A percentile compares a stretch with the other conserved stretches of the same genome.
Conservation (phyloP, 2,797 vertebrate genomes). For the Cyprinodon diabolis region DNA sequence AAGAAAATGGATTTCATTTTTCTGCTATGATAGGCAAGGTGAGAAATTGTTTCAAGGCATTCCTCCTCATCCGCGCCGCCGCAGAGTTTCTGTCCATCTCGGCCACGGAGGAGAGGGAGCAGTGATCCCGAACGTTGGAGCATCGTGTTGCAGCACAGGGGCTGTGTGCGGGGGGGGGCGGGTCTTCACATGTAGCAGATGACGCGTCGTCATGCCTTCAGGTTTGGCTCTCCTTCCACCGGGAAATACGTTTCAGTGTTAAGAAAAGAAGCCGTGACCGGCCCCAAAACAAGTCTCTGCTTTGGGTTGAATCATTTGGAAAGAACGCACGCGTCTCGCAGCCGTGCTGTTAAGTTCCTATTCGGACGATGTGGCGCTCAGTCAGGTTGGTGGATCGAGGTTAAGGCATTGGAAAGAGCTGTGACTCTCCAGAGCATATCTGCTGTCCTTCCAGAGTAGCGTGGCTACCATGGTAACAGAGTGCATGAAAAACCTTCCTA, state of each 20-base stretch:
- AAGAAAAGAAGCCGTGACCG: slow-evolving; percentile 35
- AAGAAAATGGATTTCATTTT: slow-evolving; percentile 59
- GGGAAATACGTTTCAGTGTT: slow-evolving; percentile 42
- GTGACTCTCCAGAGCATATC: slow-evolving; percentile 49
- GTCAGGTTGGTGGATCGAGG: slow-evolving; percentile 41
- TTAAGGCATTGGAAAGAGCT: slow-evolving; percentile 84
- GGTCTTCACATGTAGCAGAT: slow-evolving; percentile 31
- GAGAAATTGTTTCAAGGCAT: slow-evolving; percentile 74
- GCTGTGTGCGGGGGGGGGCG: slow-evolving; percentile 11
- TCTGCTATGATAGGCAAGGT: slow-evolving; percentile 70
- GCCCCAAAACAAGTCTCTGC: slow-evolving; percentile 32
- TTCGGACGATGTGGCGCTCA: slow-evolving; percentile 33
- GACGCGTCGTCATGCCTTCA: slow-evolving; percentile 26
- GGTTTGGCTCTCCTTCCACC: slow-evolving; percentile 52
- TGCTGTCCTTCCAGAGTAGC: slow-evolving; percentile 49
- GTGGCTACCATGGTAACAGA: slow-evolving; percentile 25
- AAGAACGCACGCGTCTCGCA: slow-evolving; percentile 24
- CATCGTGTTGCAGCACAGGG: slow-evolving; percentile 51
- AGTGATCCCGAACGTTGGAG: slow-evolving; percentile 35
- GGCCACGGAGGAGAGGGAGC: slow-evolving; percentile 11
- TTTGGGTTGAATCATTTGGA: slow-evolving; percentile 34
- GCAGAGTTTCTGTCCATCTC: slow-evolving; percentile 4
- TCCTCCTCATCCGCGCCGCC: slow-evolving; percentile 46
- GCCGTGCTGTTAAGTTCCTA: slow-evolving; percentile 26
- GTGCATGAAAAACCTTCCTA: slow-evolving; percentile 36